Percentiles rank a stretch among this genome's conserved stretches.
Conservation (phyloP, 2,888 invertebrate species). For the Cecidostiba fungosa region DNA sequence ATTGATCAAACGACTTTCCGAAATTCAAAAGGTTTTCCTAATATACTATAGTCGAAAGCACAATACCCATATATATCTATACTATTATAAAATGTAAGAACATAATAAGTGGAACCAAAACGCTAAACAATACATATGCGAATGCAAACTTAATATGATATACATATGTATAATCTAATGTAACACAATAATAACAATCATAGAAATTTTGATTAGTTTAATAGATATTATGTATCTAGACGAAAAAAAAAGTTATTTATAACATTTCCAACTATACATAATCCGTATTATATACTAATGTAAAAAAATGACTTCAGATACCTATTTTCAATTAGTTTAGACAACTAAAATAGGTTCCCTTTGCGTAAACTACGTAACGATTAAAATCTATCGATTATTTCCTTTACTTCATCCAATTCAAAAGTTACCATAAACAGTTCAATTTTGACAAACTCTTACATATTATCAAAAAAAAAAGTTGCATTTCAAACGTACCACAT, state of each 20-base stretch:
- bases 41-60: constrained; percentile 25
- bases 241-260: constrained; percentile 33
- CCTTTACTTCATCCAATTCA: too few relatives aligned
- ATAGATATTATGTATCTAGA: constrained; percentile 24
- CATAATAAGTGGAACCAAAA: constrained; percentile 69
- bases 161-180: constrained; percentile 36
- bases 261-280: constrained; percentile 40
- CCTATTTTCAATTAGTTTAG: constrained; percentile 8
- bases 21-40: constrained; percentile 3
- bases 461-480: not conserved
- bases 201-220: constrained; percentile 25
- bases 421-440: not conserved
- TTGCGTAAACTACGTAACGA: not conserved
- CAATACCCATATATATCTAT: constrained; percentile 45
- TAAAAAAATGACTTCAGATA: constrained; percentile 25
- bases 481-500: constrained; percentile 18
- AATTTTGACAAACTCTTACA: not conserved
- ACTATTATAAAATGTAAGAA: constrained; percentile 60
- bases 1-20: not conserved
- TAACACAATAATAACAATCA: constrained; percentile 15
- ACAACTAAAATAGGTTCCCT: not conserved
- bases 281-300: constrained; percentile 14
- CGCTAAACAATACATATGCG: constrained; percentile 49
- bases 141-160: constrained; percentile 38
- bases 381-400: too few relatives aligned